These are phyloP conservation scores for Sinella curviseta DNA, from an alignment of 1,140 invertebrate species.

Conservation along the genomic window DNA sequence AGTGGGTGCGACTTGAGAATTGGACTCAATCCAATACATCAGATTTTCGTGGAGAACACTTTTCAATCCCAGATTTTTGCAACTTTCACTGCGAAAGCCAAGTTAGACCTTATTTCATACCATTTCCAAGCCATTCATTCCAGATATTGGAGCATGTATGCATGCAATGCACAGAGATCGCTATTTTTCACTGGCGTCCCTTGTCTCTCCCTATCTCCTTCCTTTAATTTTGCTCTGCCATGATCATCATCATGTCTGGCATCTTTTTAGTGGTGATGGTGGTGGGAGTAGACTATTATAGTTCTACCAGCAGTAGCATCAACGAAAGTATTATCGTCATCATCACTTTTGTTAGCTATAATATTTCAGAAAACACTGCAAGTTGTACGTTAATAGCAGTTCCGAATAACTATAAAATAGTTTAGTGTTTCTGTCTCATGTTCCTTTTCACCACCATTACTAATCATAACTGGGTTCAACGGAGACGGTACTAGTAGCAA, in stretches of 20 bases:
- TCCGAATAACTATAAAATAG: too few relatives aligned
- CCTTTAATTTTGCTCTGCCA: neutral
- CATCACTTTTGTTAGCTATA: too few relatives aligned
- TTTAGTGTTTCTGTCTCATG: neutral
- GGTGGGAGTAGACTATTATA: too few relatives aligned
- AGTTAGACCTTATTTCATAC: conserved; percentile 35
- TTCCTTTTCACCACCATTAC: neutral
- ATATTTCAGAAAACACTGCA: too few relatives aligned
- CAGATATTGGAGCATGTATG: neutral
- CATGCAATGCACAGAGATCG: neutral
- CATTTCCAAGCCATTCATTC: conserved; percentile 26
- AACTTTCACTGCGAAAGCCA: conserved; percentile 32
- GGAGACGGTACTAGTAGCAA: too few relatives aligned
- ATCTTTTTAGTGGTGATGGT: too few relatives aligned
- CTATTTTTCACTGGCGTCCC: neutral
- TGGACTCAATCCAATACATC: conserved; percentile 45
- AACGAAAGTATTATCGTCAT: too few relatives aligned
- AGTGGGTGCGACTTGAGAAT: conserved; percentile 34
- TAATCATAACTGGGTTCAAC: neutral
- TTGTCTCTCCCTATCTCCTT: neutral
- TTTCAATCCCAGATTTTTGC: conserved; percentile 44
- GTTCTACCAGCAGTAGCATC: too few relatives aligned
- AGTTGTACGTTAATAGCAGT: too few relatives aligned
- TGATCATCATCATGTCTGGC: too few relatives aligned
- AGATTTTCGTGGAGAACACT: conserved; percentile 40